Percentiles rank a stretch among this genome's conserved stretches.
Evolutionary conservation across 2,888 invertebrate genomes (phyloP).

Genomic region (Orchesella flavescens): DNA sequence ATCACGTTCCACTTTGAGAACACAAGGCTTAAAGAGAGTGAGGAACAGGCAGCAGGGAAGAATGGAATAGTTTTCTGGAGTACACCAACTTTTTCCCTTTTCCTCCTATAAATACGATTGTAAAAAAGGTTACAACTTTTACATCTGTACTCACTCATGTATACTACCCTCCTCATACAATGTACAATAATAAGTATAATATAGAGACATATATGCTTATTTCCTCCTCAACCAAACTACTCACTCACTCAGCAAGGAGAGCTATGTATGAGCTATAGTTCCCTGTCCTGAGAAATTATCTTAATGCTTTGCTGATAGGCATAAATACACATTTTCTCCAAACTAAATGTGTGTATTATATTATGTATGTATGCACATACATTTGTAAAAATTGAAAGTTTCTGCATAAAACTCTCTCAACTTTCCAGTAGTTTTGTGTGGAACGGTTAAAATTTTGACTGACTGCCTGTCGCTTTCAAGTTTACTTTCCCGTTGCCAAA

Average conservation of each 20-base stretch:
- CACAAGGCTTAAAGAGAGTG: not conserved
- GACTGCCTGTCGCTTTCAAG: not conserved
- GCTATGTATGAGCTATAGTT: too few relatives aligned
- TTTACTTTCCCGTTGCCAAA: not conserved
- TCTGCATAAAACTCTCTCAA: slow-evolving; percentile 5
- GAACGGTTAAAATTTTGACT: not conserved
- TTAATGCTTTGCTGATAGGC: not conserved
- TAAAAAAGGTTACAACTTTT: not conserved
- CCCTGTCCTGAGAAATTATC: too few relatives aligned
- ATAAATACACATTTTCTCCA: not conserved
- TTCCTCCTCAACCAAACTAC: too few relatives aligned
- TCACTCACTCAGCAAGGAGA: too few relatives aligned
- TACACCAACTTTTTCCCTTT: not conserved
- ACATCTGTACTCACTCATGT: not conserved
- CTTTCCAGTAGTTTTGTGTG: not conserved
- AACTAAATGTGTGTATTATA: not conserved
- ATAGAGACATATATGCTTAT: too few relatives aligned
- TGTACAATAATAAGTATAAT: too few relatives aligned
- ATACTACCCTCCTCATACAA: too few relatives aligned
- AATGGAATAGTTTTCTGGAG: not conserved
- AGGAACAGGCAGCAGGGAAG: not conserved
- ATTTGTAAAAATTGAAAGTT: slow-evolving; percentile 6
- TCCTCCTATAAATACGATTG: not conserved
- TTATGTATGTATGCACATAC: not conserved
- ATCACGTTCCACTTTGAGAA: slow-evolving; percentile 10